Base-by-base conservation (phyloP, 2,113 vertebrate genomes). In the Odontesthes bonariensis region DNA sequence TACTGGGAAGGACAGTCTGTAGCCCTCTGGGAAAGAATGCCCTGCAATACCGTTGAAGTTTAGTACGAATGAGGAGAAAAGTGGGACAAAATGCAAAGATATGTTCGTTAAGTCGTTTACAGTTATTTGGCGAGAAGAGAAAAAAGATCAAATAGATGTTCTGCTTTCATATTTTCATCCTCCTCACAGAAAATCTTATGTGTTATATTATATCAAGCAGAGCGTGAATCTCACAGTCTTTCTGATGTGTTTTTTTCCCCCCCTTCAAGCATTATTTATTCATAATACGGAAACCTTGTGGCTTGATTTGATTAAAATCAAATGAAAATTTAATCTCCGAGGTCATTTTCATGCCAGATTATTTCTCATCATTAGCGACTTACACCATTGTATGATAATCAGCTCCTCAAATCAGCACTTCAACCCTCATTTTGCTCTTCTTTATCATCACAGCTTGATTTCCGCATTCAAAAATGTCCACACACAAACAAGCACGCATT, bases 1-100 rank as follows among this genome's bases (percentile, higher is more conserved):
- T 35, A 96, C 93, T 0, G 97, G 96, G 86, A 99, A 98, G 65
- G 94, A 95, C 72, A 99, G 84, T 75, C 95, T 96, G 95, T 96
- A 98, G 81, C 96, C 96, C 1, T 97, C 94, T 0, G 97, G 95
- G 79, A 95, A 94, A 12, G 80, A 95, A 79, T 93, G 94, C 11
- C 88, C 91, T 0, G 93, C 75, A 3, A 65, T 19, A 42, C 81
- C 86, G 85, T 74, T n/a, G 20, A 16, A 46, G 32, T 49, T 3
- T 0, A 19, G 17, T 4, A n/a, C 19, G 10, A 49, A 49, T n/a
- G 17, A 19, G 16, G 46, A 12, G 9, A 51, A 38, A 62, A 56
- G 59, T 14, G 10, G 3, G 6, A 33, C 10, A 44, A 6, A 40
- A 14, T 2, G 12, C 20, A 53, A 31, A 19, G 20, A 67, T n/a